Percentiles rank a stretch among this genome's conserved stretches.
These are phyloP conservation scores for Anoncus sp. DNA, from an alignment of 2,888 invertebrate species.

Conservation along the genomic window DNA sequence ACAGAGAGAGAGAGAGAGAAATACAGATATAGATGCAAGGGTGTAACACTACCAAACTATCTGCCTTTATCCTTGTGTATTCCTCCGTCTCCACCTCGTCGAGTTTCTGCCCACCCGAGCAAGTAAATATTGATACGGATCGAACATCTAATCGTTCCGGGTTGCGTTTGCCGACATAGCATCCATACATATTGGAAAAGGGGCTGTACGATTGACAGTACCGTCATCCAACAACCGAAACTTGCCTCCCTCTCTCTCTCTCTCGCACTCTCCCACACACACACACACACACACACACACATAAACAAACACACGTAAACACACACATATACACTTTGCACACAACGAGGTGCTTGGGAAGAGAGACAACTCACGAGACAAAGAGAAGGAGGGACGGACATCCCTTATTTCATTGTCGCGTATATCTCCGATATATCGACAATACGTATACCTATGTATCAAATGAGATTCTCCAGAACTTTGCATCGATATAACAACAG, in stretches of 20 bases:
- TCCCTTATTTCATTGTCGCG: slow-evolving; percentile 6
- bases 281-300: no score
- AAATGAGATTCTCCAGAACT: background rate
- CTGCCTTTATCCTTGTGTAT: slow-evolving; percentile 42
- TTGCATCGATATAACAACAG: background rate
- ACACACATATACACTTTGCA: slow-evolving; percentile 8
- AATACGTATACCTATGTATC: background rate
- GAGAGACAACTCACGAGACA: background rate
- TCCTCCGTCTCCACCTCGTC: slow-evolving; percentile 15
- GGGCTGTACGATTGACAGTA: slow-evolving; percentile 61
- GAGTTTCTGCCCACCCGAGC: slow-evolving; percentile 60
- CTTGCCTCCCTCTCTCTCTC: slow-evolving; percentile 14
- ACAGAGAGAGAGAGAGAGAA: slow-evolving; percentile 1
- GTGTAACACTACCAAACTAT: slow-evolving; percentile 49
- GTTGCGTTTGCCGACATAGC: slow-evolving; percentile 76
- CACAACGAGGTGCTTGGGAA: slow-evolving; percentile 10
- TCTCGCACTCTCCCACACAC: slow-evolving; percentile 7
- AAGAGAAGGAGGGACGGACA: slow-evolving; percentile 9
- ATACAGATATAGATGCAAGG: slow-evolving; percentile 26
- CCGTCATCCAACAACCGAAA: slow-evolving; percentile 53
- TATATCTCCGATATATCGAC: slow-evolving; percentile 3
- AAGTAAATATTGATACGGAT: slow-evolving; percentile 81
- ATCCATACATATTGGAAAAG: slow-evolving; percentile 70
- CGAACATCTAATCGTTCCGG: slow-evolving; percentile 80
- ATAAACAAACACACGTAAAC: no score